Evolutionary conservation across 1,140 invertebrate species (phyloP), one percentile per base, ranked within the genome.

Genomic region (Muscidifurax raptorellus): DNA sequence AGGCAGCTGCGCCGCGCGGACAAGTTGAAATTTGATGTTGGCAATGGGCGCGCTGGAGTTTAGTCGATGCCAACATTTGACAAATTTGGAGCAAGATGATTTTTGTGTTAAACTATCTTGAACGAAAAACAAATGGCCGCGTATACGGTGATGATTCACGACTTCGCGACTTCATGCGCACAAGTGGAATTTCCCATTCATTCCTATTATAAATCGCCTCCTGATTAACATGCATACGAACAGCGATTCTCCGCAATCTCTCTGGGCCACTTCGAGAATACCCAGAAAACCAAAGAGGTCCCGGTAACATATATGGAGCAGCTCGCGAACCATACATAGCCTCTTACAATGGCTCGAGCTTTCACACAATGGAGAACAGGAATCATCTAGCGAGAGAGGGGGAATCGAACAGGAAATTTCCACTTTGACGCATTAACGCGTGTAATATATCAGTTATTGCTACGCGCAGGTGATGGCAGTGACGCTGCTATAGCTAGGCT

Each of bases 361-460:
- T n/a, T 27, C 1, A 12, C 64, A 66, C 64, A 66, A 66, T 66
- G 64, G n/a, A 27, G 64, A 27, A 69, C 32, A 25, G 22, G n/a
- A 27, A 28, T 40, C 52, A 59, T 59, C 52, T 59, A 22, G 64
- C 7, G 10, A 12, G 10, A 25, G 74, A 18, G 74, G 28, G 30
- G 66, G 77, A 59, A 32, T 69, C 40, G 69, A 80, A 52, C 27
- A 40, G 80, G 71, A 82, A 82, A 82, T 82, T 82, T 82, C 72
- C 59, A 52, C 75, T 77, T 83, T 83, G 74, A 83, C n/a, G 74
- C 74, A 67, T 83, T 83, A 83, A 67, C 36, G 64, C 59, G 74
- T 77, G n/a, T n/a, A n/a, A n/a, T n/a, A n/a, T 71, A 83, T 77
- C 74, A 40, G 74, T 75, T 83, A 83, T 83, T 78, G 69, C 32